These are phyloP conservation scores for Podilymbus podiceps DNA, from an alignment of 2,113 vertebrate genomes.

Conservation along the genomic window DNA sequence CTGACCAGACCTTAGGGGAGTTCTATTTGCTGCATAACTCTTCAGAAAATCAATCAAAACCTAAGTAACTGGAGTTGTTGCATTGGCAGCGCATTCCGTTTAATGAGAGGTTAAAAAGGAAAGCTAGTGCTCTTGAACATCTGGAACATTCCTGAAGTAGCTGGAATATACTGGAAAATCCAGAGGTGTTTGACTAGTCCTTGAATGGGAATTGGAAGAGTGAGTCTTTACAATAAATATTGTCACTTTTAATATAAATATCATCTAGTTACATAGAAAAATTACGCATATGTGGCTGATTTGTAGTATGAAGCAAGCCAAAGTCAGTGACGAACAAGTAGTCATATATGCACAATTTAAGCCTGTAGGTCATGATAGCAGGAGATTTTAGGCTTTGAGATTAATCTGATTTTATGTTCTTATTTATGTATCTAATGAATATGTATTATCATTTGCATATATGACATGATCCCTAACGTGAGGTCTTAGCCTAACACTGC, in stretches of 20 bases:
- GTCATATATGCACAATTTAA: background rate
- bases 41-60: background rate
- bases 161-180: background rate
- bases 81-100: background rate
- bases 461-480: background rate
- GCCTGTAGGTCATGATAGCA: background rate
- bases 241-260: background rate
- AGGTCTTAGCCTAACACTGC: background rate
- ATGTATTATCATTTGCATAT: background rate
- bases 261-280: background rate
- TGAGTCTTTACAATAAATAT: background rate
- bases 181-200: background rate
- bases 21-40: background rate
- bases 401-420: conserved; percentile 12
- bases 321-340: background rate
- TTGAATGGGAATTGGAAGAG: background rate
- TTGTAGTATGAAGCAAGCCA: background rate
- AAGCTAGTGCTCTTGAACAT: background rate
- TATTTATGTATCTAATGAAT: conserved; percentile 18
- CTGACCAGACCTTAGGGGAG: background rate
- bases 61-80: background rate
- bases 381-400: background rate
- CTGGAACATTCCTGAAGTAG: background rate
- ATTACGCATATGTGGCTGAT: fast-evolving
- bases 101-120: background rate